Evolutionary conservation across 2,888 invertebrate genomes (phyloP), one percentile per base, ranked within the genome.

Genomic region (Sthenelais limicola): DNA sequence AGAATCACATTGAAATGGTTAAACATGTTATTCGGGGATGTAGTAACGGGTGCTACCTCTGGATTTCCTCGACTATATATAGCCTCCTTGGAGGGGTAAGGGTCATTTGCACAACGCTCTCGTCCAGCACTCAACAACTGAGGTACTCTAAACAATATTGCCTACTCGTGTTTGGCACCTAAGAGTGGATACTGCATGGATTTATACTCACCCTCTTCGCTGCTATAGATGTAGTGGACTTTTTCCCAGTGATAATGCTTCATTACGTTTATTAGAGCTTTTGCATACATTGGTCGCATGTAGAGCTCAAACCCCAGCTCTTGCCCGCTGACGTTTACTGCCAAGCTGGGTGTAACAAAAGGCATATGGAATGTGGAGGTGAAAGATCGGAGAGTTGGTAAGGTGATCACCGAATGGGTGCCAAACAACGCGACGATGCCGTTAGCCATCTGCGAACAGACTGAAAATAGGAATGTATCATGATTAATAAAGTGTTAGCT

Each of bases 231-330:
- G 89, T 95, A 96, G 84, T 96, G 94, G 80, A 96, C 92, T 86
- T 93, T 92, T 81, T 92, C 91, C 96, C 96, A 97, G 56, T 92
- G 93, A 88, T 98, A 98, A 89, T 94, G 93, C 78, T 93, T 91
- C 83, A 98, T 95, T 73, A 97, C 94, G 89, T 97, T 97, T 80
- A 97, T 94, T 85, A 98, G 94, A 73, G 98, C 97, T 84, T 93
- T 93, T 88, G 97, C 95, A 89, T 97, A 97, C 89, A 97, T 94
- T 48, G 98, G 98, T 77, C 96, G 91, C 93, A 98, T 93, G 88
- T 82, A 82, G 66, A 86, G 76, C 70, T 84, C 82, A 74, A 79
- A 86, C n/a, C 76, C 76, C 32, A 62, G 62, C n/a, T 75, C 74
- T 68, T 78, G 76, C 3, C 62, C 70, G 24, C 70, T 74, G 32